Percentiles rank a stretch among this genome's conserved stretches.
Conservation (phyloP, 2,797 vertebrate genomes). For the Austrolebias charrua region DNA sequence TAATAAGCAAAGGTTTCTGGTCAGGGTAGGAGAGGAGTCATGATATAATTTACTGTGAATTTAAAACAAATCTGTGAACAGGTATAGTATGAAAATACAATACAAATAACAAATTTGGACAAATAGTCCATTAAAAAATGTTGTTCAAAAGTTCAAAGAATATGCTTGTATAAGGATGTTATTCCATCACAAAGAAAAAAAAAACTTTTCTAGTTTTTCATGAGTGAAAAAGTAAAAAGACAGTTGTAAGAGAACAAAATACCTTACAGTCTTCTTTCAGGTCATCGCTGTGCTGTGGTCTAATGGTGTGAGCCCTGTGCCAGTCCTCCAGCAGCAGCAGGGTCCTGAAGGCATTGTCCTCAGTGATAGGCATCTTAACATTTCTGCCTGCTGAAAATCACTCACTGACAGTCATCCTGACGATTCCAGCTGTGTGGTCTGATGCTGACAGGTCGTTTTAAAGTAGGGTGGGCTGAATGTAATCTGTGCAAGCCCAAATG, state of each 20-base stretch:
- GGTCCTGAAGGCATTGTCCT: slow-evolving; percentile 90
- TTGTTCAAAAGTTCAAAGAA: no score
- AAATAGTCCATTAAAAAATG: no score
- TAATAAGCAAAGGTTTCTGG: no score
- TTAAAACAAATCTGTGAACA: no score
- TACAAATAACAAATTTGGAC: no score
- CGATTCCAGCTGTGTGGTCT: slow-evolving; percentile 7
- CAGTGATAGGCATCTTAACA: slow-evolving; percentile 94
- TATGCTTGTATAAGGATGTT: background rate
- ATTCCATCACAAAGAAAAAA: background rate
- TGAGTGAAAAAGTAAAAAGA: background rate
- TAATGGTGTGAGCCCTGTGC: slow-evolving; percentile 77
- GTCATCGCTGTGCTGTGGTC: slow-evolving; percentile 22
- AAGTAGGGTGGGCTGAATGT: background rate
- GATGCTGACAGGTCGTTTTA: slow-evolving; percentile 39
- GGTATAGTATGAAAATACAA: no score
- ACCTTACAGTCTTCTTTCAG: slow-evolving; percentile 43
- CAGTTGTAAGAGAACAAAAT: background rate
- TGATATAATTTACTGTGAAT: no score
- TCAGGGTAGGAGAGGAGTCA: no score
- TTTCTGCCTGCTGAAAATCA: slow-evolving; percentile 61
- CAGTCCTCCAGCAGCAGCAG: slow-evolving; percentile 88
- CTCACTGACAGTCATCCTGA: slow-evolving; percentile 28
- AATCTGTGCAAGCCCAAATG: slow-evolving; percentile 19
- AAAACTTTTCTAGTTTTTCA: background rate